Percentiles rank a stretch among this genome's conserved stretches.
These are phyloP conservation scores for Phymatocera aterrima DNA, from an alignment of 2,888 invertebrate species.

Conservation along the genomic window DNA sequence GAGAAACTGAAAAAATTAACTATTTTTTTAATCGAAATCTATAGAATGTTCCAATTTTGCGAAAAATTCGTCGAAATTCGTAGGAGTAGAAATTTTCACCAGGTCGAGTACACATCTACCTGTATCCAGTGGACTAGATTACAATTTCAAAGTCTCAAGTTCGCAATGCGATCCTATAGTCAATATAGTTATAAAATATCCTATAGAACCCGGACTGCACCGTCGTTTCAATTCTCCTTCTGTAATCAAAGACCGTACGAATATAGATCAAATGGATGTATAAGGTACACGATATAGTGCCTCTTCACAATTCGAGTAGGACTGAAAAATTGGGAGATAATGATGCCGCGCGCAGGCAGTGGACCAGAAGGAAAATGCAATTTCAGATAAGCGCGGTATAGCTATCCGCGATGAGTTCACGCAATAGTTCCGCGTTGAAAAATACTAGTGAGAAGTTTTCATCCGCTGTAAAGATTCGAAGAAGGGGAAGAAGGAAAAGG, in stretches of 20 bases:
- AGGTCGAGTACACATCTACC: background rate
- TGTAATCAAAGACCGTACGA: background rate
- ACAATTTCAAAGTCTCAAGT: conserved; percentile 8
- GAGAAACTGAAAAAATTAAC: too few relatives aligned
- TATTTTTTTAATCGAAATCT: background rate
- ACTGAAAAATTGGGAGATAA: background rate
- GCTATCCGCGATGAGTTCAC: background rate
- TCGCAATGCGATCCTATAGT: background rate
- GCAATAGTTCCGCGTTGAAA: background rate
- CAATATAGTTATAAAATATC: conserved; percentile 10
- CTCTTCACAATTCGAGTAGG: background rate
- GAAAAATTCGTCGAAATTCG: too few relatives aligned
- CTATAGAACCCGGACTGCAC: background rate
- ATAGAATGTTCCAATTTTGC: too few relatives aligned
- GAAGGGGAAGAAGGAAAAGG: too few relatives aligned
- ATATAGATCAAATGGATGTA: background rate
- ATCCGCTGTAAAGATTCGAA: background rate
- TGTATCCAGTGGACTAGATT: too few relatives aligned
- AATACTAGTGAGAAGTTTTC: background rate
- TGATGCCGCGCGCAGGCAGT: background rate
- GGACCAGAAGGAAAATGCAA: background rate
- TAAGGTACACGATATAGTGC: background rate
- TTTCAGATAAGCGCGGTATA: background rate
- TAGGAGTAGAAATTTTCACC: too few relatives aligned
- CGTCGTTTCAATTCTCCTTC: background rate